Conservation (phyloP, 2,113 vertebrate genomes). For the Tapirus terrestris region DNA sequence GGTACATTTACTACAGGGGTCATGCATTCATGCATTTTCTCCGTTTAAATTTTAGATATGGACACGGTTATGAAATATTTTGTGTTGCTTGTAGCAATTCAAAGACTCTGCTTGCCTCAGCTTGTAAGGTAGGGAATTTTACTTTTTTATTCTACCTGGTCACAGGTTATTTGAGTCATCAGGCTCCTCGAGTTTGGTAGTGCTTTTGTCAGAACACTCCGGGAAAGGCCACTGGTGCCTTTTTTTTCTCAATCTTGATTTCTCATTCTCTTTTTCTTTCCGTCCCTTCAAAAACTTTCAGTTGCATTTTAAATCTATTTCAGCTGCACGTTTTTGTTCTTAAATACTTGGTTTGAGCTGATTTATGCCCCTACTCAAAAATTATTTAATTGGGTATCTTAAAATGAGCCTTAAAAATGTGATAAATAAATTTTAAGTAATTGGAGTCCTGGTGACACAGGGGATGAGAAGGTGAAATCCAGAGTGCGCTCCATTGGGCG, state of each 20-base stretch:
- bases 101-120: constrained; percentile 93
- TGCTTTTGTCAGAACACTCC: background rate
- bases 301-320: constrained; percentile 55
- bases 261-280: background rate
- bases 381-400: background rate
- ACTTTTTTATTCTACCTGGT: constrained; percentile 30
- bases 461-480: background rate
- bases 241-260: background rate
- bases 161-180: background rate
- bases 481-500: accelerated
- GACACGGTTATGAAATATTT: constrained; percentile 98
- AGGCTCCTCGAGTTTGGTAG: background rate
- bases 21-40: constrained; percentile 27
- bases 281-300: background rate
- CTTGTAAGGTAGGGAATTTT: constrained; percentile 94
- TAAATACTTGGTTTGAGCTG: background rate
- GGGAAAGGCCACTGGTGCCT: background rate
- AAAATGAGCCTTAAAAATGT: background rate
- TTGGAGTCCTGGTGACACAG: background rate
- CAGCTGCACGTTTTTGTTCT: background rate
- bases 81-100: constrained; percentile 93
- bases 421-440: background rate
- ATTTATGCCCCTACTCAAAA: background rate
- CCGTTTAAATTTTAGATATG: constrained; percentile 90
- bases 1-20: background rate